A percentile compares a stretch with the other conserved stretches of the same genome.
Conservation (phyloP, 2,888 invertebrate species). For the Gymnocheta viridis region DNA sequence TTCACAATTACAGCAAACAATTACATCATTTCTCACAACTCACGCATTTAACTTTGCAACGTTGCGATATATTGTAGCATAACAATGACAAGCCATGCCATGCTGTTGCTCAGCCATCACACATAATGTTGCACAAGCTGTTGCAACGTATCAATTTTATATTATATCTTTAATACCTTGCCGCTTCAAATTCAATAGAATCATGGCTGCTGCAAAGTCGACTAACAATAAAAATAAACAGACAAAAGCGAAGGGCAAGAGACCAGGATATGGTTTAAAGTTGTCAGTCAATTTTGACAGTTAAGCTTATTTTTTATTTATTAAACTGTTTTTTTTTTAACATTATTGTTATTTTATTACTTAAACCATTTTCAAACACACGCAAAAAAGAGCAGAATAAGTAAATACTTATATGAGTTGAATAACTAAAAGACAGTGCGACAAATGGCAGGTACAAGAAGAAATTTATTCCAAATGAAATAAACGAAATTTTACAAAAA, state of each 20-base stretch:
- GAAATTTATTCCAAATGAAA: too few species aligned
- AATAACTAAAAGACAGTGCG: neutral
- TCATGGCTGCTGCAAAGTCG: constrained; percentile 18
- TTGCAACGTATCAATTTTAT: constrained; percentile 54
- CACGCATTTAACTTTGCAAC: constrained; percentile 60
- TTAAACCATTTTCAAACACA: constrained; percentile 30
- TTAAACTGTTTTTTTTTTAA: neutral
- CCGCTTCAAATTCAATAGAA: constrained; percentile 26
- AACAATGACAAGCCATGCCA: constrained; percentile 50
- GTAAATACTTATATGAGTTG: neutral
- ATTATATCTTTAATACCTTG: constrained; percentile 55
- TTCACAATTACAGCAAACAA: constrained; percentile 7
- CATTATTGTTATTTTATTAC: constrained; percentile 55
- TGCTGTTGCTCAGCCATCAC: constrained; percentile 26
- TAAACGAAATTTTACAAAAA: too few species aligned
- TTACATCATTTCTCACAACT: constrained; percentile 26
- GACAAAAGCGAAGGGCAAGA: neutral
- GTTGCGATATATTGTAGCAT: constrained; percentile 13
- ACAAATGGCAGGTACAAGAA: neutral
- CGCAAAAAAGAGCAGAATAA: neutral
- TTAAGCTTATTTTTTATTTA: constrained; percentile 1
- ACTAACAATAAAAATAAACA: neutral
- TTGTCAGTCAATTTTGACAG: constrained; percentile 57
- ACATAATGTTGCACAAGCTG: constrained; percentile 55
- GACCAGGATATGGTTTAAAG: constrained; percentile 16